A percentile compares a stretch with the other conserved stretches of the same genome.
These are phyloP conservation scores for Dendrocincla tyrannina DNA, from an alignment of 2,797 vertebrate genomes.

Conservation along the genomic window DNA sequence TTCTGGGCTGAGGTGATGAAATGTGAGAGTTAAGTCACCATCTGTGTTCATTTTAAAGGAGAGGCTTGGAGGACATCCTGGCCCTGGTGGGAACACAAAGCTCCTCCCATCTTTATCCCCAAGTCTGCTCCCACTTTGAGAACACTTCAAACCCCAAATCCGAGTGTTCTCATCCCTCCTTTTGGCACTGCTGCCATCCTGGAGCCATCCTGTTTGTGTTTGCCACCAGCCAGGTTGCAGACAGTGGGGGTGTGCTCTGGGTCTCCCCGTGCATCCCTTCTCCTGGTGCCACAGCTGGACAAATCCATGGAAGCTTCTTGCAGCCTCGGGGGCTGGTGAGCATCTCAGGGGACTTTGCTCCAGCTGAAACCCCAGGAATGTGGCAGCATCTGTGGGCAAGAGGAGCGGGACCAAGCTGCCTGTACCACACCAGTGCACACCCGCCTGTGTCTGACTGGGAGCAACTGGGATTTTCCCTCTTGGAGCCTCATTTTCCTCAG, in stretches of 20 bases:
- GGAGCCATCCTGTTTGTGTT: background rate
- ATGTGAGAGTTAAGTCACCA: rapidly evolving
- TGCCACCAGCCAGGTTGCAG: rapidly evolving
- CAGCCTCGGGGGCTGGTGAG: background rate
- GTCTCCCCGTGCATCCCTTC: rapidly evolving
- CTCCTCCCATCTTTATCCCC: background rate
- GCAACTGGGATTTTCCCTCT: background rate
- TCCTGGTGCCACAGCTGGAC: rapidly evolving
- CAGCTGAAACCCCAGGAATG: background rate
- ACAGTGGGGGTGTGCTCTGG: rapidly evolving
- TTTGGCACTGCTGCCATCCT: rapidly evolving
- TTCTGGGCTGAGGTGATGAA: background rate
- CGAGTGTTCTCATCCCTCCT: background rate
- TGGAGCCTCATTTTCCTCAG: rapidly evolving
- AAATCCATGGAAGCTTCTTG: background rate
- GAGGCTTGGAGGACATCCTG: background rate
- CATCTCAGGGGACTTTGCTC: background rate
- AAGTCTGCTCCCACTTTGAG: background rate
- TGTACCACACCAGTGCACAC: background rate
- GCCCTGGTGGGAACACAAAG: background rate
- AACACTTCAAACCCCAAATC: background rate
- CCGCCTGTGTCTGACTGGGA: background rate
- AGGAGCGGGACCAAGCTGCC: background rate
- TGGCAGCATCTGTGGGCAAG: rapidly evolving
- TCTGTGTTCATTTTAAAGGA: background rate